phyloP scores from a whole-genome alignment of 2,888 invertebrate species.

The Pardosa pseudoannulata region DNA sequence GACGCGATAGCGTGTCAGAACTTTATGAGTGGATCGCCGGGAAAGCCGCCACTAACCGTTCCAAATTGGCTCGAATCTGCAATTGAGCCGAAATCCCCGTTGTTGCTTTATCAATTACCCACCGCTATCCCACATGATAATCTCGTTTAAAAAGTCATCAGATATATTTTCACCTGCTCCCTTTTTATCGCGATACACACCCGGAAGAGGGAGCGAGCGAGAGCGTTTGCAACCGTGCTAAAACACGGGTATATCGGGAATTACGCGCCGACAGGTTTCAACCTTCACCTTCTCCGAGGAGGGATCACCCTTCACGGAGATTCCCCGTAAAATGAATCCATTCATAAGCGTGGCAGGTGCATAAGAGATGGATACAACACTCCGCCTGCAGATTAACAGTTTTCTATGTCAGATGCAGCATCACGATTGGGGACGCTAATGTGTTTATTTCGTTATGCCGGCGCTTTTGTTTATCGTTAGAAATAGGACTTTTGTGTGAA shows the following conservation, averaged over 20 bases:
- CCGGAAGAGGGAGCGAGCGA: not conserved
- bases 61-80: no score
- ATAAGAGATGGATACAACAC: not conserved
- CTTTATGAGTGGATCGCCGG: no score
- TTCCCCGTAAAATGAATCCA: not conserved
- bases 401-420: not conserved
- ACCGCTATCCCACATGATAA: not conserved
- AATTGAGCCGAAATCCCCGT: no score
- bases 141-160: conserved; percentile 9
- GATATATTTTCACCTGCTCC: conserved; percentile 1
- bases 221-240: not conserved
- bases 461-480: no score
- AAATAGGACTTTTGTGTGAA: no score
- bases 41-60: no score
- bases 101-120: not conserved
- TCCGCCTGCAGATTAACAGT: not conserved
- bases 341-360: conserved; percentile 11
- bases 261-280: not conserved
- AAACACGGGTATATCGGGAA: not conserved
- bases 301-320: not conserved
- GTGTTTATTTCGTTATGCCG: no score
- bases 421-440: not conserved
- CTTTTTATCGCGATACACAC: not conserved
- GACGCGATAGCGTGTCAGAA: no score
- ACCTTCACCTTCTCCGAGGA: not conserved